A percentile compares a stretch with the other conserved stretches of the same genome.
These are phyloP conservation scores for Dysidea cf. avara DNA, from an alignment of 37 sponge, comb jelly and placozoan genomes.

Conservation along the genomic window DNA sequence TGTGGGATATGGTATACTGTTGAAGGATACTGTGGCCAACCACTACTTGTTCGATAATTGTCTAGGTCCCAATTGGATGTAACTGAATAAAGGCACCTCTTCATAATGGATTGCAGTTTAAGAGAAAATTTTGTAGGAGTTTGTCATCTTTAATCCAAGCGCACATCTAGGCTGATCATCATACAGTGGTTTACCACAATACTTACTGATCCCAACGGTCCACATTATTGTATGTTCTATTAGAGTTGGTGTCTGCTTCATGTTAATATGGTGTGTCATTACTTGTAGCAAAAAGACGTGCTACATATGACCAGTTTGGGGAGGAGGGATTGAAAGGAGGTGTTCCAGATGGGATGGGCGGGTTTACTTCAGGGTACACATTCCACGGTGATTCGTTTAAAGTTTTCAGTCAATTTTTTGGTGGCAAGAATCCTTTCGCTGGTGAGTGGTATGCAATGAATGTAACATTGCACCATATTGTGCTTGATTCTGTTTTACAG, in stretches of 20 bases:
- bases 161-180: too few species aligned
- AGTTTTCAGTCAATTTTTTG: conserved; percentile 93
- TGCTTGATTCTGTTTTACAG: conserved; percentile 11
- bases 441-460: conserved; percentile 21
- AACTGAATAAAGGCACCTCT: too few species aligned
- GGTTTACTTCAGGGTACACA: conserved; percentile 80
- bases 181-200: too few species aligned
- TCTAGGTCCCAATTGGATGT: too few species aligned
- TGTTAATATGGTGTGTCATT: background rate
- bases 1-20: conserved; percentile 68
- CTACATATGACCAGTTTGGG: conserved; percentile 93
- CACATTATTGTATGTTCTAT: too few species aligned
- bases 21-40: too few species aligned
- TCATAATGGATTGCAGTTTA: too few species aligned
- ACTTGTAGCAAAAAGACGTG: conserved; percentile 43
- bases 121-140: too few species aligned
- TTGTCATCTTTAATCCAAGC: too few species aligned
- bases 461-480: background rate
- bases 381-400: conserved; percentile 82
- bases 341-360: conserved; percentile 69
- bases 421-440: conserved; percentile 90
- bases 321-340: conserved; percentile 97
- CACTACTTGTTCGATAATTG: too few species aligned
- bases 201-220: too few species aligned
- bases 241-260: too few species aligned